Conservation (phyloP, 2,797 vertebrate genomes). For the Epinephelus coioides region DNA sequence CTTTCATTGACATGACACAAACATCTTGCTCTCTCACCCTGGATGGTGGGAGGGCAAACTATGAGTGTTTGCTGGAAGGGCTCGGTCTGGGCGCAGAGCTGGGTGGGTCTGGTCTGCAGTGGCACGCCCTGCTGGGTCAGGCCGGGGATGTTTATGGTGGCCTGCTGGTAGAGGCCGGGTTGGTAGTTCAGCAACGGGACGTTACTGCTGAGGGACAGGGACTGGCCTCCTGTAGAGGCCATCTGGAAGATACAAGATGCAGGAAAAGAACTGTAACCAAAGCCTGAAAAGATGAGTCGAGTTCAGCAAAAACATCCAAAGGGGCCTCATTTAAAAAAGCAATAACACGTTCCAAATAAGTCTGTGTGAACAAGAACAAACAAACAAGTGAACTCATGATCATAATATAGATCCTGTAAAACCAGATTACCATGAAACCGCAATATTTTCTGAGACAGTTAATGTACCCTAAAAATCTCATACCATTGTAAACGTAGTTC, state of each 20-base stretch:
- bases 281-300: no score
- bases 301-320: no score
- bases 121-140: slow-evolving; percentile 95
- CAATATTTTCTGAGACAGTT: no score
- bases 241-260: slow-evolving; percentile 82
- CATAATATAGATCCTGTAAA: no score
- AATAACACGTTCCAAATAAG: no score
- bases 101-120: slow-evolving; percentile 93
- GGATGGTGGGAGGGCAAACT: slow-evolving; percentile 96
- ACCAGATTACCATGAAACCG: no score
- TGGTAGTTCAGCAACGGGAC: slow-evolving; percentile 96
- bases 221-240: slow-evolving; percentile 93
- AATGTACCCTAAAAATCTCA: no score
- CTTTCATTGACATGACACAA: background rate
- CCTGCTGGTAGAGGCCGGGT: slow-evolving; percentile 95
- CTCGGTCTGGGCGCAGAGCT: slow-evolving; percentile 95
- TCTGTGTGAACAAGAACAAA: no score
- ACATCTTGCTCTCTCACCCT: slow-evolving; percentile 86
- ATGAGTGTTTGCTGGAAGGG: slow-evolving; percentile 99
- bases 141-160: slow-evolving; percentile 95
- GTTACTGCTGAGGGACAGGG: slow-evolving; percentile 95
- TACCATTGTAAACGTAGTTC: no score
- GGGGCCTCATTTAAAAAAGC: no score
- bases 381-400: no score
- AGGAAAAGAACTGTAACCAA: background rate